A percentile compares a stretch with the other conserved stretches of the same genome.
Conservation (phyloP, 2,113 vertebrate species). For the Gallinago media region DNA sequence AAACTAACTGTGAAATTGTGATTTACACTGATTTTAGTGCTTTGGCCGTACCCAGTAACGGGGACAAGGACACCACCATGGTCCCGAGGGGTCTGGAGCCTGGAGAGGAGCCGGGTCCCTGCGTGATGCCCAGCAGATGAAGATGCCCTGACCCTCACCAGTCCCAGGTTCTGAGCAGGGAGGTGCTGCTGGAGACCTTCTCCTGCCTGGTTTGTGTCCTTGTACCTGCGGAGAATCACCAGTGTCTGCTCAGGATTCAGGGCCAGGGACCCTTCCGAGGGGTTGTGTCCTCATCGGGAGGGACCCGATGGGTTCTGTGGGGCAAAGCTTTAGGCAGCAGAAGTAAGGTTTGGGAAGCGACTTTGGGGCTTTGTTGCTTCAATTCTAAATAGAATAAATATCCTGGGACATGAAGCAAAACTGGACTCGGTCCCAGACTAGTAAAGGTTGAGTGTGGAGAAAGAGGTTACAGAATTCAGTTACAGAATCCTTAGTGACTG, state of each 20-base stretch:
- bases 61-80: background rate
- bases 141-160: background rate
- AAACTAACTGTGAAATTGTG: background rate
- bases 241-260: rapidly evolving
- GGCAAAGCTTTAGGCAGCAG: background rate
- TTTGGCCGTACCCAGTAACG: rapidly evolving
- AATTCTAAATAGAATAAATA: background rate
- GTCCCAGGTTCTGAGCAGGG: background rate
- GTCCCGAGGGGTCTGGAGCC: background rate
- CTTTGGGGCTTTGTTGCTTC: background rate
- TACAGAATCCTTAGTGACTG: background rate
- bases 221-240: background rate
- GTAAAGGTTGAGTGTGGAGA: background rate
- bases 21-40: background rate
- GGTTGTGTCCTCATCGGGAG: rapidly evolving
- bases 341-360: background rate
- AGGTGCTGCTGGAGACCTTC: background rate
- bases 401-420: background rate
- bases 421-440: rapidly evolving
- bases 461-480: too few species aligned
- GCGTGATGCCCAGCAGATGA: background rate
- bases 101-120: background rate
- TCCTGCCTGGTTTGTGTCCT: background rate
- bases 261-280: too few species aligned
- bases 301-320: background rate